Evolutionary conservation across 92 coral and sea anemone species (phyloP), one percentile per base, ranked within the genome.

Genomic region (Bergia sp.): DNA sequence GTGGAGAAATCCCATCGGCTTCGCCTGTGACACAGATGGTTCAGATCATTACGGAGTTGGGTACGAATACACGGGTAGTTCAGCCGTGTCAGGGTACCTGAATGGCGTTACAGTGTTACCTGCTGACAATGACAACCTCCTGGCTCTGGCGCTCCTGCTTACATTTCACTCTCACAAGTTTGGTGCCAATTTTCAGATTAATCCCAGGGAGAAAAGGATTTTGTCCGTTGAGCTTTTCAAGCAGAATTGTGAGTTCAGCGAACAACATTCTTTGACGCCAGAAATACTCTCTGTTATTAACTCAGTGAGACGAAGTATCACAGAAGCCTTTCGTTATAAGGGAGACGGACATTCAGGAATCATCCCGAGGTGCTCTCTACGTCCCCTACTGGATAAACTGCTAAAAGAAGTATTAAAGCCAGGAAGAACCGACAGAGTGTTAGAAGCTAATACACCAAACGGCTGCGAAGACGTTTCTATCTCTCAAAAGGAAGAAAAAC

Each of bases 1-100:
- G 41, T 86, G 89, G 89, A 49, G 82, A 50, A 86, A 86, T 41
- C 89, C 89, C 20, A 86, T 86, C 42, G 89, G 81, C 39, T 86
- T 86, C 47, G 89, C 82, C 61, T 86, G 89, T 41, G 89, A 86
- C 53, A 74, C 73, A 2, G 82, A 44, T 21, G 69, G 47, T 3
- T 11, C 5, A 50, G 69, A 74, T 58, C 89, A 86, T 69, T 86
- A 86, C 12, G 89, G 49, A 29, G 82, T 86, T 0, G 89, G 45
- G 8, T 47, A 77, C 69, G 42, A 50, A 11, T 86, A 74, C 72
- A 86, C 50, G 6, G 80, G 72, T 7, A 39, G 50, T 9, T 67
- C 77, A 7, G 2, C 53, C 16, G 1, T 12, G 10, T 7, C 53
- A 2, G 89, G 89, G 55, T 49, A 41, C 18, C 72, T 86, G 38